Evolutionary conservation across 2,888 invertebrate species (phyloP).

Genomic region (Hedya salicella): DNA sequence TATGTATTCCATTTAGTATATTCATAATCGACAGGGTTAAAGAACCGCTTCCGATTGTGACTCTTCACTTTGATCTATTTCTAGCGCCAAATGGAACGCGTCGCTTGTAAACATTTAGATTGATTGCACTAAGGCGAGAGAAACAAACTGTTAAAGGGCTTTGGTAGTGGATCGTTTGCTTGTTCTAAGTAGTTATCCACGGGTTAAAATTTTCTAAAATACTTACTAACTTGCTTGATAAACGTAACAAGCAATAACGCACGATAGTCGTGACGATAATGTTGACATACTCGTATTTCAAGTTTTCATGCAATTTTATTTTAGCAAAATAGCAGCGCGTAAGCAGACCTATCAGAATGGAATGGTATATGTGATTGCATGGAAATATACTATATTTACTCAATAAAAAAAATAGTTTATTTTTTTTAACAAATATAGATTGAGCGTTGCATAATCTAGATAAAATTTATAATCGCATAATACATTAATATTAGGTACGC

Average conservation of each 20-base stretch:
- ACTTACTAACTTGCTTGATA: background rate
- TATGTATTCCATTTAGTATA: slow-evolving; percentile 17
- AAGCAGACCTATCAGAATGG: too few relatives aligned
- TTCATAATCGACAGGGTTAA: slow-evolving; percentile 35
- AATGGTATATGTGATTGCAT: too few relatives aligned
- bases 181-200: slow-evolving; percentile 20
- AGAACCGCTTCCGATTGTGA: slow-evolving; percentile 40
- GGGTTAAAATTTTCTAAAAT: slow-evolving; percentile 3
- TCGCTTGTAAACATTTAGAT: slow-evolving; percentile 61
- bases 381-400: too few relatives aligned
- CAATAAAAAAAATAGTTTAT: too few relatives aligned
- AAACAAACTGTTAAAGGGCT: slow-evolving; percentile 52
- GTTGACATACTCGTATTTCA: too few relatives aligned
- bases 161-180: slow-evolving; percentile 30
- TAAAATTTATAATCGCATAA: background rate
- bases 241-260: too few relatives aligned
- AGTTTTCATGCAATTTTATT: too few relatives aligned
- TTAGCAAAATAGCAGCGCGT: too few relatives aligned
- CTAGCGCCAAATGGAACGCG: slow-evolving; percentile 62
- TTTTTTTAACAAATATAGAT: too few relatives aligned
- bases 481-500: background rate
- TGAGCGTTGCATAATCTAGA: too few relatives aligned
- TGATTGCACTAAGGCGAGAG: slow-evolving; percentile 61
- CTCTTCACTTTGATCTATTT: slow-evolving; percentile 79
- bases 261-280: too few relatives aligned